phyloP scores from a whole-genome alignment of 2,113 vertebrate genomes.

The Dinomys branickii region DNA sequence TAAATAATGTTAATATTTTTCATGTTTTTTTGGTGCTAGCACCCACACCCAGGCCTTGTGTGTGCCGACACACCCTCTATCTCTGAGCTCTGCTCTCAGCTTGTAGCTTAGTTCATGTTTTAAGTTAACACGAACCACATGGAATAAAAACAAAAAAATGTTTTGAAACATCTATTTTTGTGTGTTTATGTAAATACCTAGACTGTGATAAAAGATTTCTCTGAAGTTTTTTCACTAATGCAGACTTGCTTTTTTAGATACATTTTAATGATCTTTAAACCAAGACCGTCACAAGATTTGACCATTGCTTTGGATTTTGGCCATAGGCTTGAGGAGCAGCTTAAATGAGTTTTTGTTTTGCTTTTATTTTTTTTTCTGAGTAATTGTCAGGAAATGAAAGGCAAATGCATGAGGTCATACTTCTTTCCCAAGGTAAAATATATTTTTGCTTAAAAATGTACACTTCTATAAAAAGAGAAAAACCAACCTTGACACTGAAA shows the following conservation, averaged over 20 bases:
- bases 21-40: not conserved
- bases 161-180: not conserved
- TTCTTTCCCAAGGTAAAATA: conserved; percentile 11
- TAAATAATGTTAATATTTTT: not conserved
- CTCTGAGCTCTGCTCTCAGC: not conserved
- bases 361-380: conserved; percentile 48
- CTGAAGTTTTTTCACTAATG: not conserved
- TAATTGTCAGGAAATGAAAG: conserved; percentile 47
- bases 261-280: conserved; percentile 50
- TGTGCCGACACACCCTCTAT: not conserved
- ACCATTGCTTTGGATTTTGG: conserved; percentile 8
- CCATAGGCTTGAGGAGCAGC: conserved; percentile 13
- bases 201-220: not conserved
- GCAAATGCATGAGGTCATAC: conserved; percentile 23
- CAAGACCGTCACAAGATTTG: conserved; percentile 9
- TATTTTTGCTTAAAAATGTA: conserved; percentile 7
- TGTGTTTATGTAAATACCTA: not conserved
- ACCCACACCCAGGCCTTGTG: not conserved
- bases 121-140: not conserved
- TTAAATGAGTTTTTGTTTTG: conserved; percentile 50
- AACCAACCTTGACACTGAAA: not conserved
- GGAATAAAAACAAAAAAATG: not conserved
- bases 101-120: not conserved
- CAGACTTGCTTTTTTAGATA: not conserved
- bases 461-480: conserved; percentile 41